Evolutionary conservation across 2,797 vertebrate genomes (phyloP), one percentile per base, ranked within the genome.

Genomic region (Urocyon cinereoargenteus): DNA sequence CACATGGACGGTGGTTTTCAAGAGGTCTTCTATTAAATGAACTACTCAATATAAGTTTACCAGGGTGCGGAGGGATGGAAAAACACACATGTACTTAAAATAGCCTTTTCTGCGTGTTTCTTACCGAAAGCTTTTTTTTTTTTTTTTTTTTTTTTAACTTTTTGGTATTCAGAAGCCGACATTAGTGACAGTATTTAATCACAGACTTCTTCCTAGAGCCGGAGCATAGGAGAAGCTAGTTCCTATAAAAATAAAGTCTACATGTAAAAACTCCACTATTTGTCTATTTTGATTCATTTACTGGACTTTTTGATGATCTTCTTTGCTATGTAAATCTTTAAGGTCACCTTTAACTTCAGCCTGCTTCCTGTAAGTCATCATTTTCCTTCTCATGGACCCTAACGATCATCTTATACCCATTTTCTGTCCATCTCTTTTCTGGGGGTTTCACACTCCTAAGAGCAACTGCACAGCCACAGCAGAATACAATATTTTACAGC

Each of bases 1-100:
- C 86, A 90, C 83, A 78, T 96, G 83, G 84, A 4, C 62, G 82
- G 86, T 61, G 53, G 96, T 87, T 96, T 97, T 95, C 36, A 88
- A 90, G 85, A 91, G 95, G 81, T n/a, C 81, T 79, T 94, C 91
- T 93, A 82, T 92, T 95, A 97, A 97, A 94, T 77, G 78, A 93
- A 94, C 79, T 84, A 68, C 93, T 97, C 93, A 82, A 64, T 87
- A 61, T 59, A 96, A 94, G 57, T 91, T 97, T 96, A 84, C 82
- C 31, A 19, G 26, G 19, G 73, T 21, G 6, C n/a, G 72, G 31
- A 36, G n/a, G 16, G 8, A 64, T 0, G 34, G 75, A 70, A 93
- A 96, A 88, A 61, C 34, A 79, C 21, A 91, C 36, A 24, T 14
- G 0, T 85, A 53, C 57, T 84, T 87, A 92, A 85, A 94, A 72